Evolutionary conservation across 2,113 vertebrate species (phyloP).

Genomic region (Canis aureus): DNA sequence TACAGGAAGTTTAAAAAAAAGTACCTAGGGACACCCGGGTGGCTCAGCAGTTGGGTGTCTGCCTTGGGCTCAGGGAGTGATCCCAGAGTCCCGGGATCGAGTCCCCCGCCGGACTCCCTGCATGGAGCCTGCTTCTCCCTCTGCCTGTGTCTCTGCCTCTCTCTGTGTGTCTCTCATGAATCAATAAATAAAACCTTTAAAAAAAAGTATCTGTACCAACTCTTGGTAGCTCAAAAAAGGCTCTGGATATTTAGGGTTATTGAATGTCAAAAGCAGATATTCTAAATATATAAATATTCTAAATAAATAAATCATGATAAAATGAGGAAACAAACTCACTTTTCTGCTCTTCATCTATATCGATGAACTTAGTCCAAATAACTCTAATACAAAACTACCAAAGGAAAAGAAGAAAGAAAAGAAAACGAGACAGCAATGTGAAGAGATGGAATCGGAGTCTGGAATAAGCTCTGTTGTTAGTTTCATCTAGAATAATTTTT

Average conservation of each 20-base stretch:
- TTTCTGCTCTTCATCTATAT: neutral
- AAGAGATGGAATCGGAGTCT: neutral
- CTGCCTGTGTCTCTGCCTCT: too few species aligned
- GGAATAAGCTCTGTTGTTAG: conserved; percentile 36
- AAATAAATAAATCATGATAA: conserved; percentile 10
- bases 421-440: conserved; percentile 1
- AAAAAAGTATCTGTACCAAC: neutral
- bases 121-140: too few species aligned
- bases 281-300: conserved; percentile 17
- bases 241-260: neutral
- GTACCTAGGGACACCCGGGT: too few species aligned
- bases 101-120: too few species aligned
- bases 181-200: too few species aligned
- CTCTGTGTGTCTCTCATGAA: too few species aligned
- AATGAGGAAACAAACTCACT: neutral
- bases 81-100: too few species aligned
- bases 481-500: conserved; percentile 58
- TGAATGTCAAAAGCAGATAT: conserved; percentile 49
- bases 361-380: conserved; percentile 22
- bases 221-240: neutral
- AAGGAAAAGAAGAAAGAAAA: neutral
- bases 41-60: too few species aligned
- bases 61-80: too few species aligned
- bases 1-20: neutral
- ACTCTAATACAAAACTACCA: neutral